Evolutionary conservation across 1,140 invertebrate genomes (phyloP), one percentile per base, ranked within the genome.

Genomic region (Macrobrachium rosenbergii): DNA sequence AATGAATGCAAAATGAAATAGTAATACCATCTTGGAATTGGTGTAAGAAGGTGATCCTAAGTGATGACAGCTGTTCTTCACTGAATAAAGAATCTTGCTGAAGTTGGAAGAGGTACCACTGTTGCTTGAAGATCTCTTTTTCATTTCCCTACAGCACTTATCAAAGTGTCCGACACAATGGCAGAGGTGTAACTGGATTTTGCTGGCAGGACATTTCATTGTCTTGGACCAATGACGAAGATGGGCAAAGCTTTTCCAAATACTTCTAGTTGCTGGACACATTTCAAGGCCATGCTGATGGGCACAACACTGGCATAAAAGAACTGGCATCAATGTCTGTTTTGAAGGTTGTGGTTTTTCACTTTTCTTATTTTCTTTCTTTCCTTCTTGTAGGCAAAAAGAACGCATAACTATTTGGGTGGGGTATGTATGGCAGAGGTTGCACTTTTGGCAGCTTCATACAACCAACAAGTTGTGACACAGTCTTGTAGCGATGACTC

Each of bases 161-260:
- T 72, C 67, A 28, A 37, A 75, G 76, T 78, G 76, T 37, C 76
- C 76, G 8, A 58, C 17, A 43, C 52, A 7, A n/a, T 21, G n/a
- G 8, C 76, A 78, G 5, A 17, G 2, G 5, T n/a, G 19, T 28
- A 7, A 62, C 79, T 62, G 8, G 8, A 81, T 19, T 28, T 43
- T n/a, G n/a, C n/a, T n/a, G n/a, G n/a, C n/a, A n/a, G n/a, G n/a
- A n/a, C n/a, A n/a, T n/a, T n/a, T n/a, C 7, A 37, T 10, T 37
- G 72, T 12, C 21, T 14, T 75, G 16, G 76, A 12, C 76, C 60
- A 63, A 37, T 63, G 79, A 64, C 79, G 58, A 14, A 11, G 2
- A 28, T 28, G 79, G 23, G 58, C 79, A 58, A 12, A 81, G 62
- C 11, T 81, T n/a, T 52, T 81, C 7, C 79, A 63, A 59, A 8